These are phyloP conservation scores for Pteria penguin DNA, from an alignment of 2,888 invertebrate species.

Conservation along the genomic window DNA sequence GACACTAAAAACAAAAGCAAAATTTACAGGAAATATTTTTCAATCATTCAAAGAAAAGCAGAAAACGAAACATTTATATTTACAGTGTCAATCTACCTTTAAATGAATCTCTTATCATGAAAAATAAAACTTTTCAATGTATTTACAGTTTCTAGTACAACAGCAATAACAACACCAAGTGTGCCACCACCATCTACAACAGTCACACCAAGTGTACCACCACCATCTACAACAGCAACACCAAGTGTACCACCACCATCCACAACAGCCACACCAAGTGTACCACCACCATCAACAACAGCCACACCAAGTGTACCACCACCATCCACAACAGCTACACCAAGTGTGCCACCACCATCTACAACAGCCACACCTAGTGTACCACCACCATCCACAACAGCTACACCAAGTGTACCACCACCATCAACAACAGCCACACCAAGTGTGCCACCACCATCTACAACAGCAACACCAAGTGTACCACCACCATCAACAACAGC, in stretches of 20 bases:
- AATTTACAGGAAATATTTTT: no score
- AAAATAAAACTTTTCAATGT: no score
- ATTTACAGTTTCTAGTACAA: no score
- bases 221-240: neutral
- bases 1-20: no score
- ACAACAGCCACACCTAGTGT: neutral
- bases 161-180: neutral
- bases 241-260: neutral
- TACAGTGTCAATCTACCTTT: no score
- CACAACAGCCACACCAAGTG: neutral
- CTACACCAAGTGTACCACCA: neutral
- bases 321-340: neutral
- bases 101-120: no score
- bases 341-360: neutral
- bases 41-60: no score
- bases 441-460: neutral
- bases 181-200: neutral
- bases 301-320: neutral
- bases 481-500: neutral
- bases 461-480: neutral
- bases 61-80: no score
- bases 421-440: no score
- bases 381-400: neutral
- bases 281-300: neutral
- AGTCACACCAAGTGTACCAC: neutral